Conservation (phyloP, 1,140 invertebrate genomes). For the Heterodera schachtii region DNA sequence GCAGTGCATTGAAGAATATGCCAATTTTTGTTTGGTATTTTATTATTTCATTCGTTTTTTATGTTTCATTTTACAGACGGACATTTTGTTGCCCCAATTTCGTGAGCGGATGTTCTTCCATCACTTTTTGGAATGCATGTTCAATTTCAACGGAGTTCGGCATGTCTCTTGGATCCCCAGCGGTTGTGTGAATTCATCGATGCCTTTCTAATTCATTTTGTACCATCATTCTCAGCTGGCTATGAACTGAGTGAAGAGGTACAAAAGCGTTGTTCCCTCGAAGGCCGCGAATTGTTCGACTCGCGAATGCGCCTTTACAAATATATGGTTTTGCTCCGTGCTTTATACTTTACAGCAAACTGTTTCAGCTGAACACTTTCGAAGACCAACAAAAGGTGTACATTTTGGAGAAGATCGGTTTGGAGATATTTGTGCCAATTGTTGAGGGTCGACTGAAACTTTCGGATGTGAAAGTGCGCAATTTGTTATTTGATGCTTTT, state of each 20-base stretch:
- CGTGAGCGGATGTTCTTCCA: constrained; percentile 66
- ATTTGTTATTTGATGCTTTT: constrained; percentile 43
- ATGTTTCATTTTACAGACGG: constrained; percentile 35
- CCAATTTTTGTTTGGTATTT: constrained; percentile 66
- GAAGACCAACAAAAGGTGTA: constrained; percentile 40
- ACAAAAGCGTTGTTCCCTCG: constrained; percentile 32
- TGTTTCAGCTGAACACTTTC: constrained; percentile 48
- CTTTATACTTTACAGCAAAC: constrained; percentile 6
- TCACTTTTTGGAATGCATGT: constrained; percentile 68
- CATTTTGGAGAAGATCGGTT: constrained; percentile 38
- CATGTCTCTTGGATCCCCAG: constrained; percentile 20
- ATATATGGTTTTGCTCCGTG: constrained; percentile 43
- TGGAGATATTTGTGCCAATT: constrained; percentile 46
- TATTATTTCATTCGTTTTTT: background rate
- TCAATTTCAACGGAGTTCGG: constrained; percentile 63
- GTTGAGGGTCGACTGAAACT: constrained; percentile 36
- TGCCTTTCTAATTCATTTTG: background rate
- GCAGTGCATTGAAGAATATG: constrained; percentile 36
- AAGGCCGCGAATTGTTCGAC: constrained; percentile 21
- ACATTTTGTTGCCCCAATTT: constrained; percentile 66
- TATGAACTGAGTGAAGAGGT: constrained; percentile 19
- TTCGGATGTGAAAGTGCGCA: constrained; percentile 34
- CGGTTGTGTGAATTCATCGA: constrained; percentile 13
- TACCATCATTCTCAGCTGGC: constrained; percentile 5
- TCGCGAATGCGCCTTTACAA: constrained; percentile 48